Evolutionary conservation across 2,113 vertebrate genomes (phyloP), one percentile per base, ranked within the genome.

Genomic region (Zootoca vivipara): DNA sequence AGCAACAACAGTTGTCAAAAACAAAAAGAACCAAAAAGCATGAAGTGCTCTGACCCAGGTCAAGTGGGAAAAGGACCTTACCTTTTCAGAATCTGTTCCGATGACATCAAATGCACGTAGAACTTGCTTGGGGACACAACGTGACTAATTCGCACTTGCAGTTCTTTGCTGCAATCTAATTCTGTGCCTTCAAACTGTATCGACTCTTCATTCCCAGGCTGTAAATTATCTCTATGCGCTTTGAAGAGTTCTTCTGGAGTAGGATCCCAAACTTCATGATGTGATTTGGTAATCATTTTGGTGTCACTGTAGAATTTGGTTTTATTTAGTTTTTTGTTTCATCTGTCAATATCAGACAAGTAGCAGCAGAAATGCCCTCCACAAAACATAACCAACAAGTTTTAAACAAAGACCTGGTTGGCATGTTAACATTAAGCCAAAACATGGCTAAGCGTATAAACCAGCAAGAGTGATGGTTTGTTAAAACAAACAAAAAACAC

Each of bases 51-150:
- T 52, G 46, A 52, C 46, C 46, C 46, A 12, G 46, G 46, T 10
- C 10, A 46, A 46, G 46, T 52, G 46, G 46, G 46, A 52, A 52
- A 52, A 52, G 10, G 46, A 52, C 2, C 91, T 90, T 95, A 99
- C 99, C 98, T 98, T 92, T 97, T 97, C 70, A 99, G 94, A 79
- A 94, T 92, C 20, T 85, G 33, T 94, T 98, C 94, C 64, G 96
- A 93, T 85, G 97, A 95, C 40, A 94, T 81, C 89, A 98, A 93
- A 15, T 96, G 98, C 30, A 99, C 93, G 84, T 96, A 98, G 91
- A 99, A 98, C 95, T 97, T 98, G 92, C 97, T 97, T 20, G 98
- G 99, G 64, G 98, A 99, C 40, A 96, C 92, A 84, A 98, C 96
- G 40, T 97, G 96, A 92, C 96, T 98, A 86, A 99, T 96, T 88